Evolutionary conservation across 1,140 invertebrate genomes (phyloP).

Genomic region (Octopus sinensis): DNA sequence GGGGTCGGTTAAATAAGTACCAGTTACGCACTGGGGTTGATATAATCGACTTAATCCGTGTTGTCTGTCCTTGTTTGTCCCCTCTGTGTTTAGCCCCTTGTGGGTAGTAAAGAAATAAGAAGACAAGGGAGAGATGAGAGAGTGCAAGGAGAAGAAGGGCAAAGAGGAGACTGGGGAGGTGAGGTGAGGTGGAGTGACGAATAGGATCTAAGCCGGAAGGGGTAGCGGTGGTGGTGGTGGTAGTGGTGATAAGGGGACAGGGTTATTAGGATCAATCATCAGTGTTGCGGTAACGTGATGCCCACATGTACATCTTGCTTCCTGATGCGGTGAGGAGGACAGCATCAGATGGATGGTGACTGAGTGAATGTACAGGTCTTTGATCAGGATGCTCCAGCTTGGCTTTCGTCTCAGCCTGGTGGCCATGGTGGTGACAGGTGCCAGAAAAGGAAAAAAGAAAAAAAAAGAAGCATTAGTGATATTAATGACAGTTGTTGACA

Average conservation of each 20-base stretch:
- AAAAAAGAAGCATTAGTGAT: not conserved
- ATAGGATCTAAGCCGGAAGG: too few species aligned
- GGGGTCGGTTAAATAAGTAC: too few species aligned
- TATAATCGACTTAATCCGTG: too few species aligned
- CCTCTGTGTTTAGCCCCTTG: too few species aligned
- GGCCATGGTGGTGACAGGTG: conserved; percentile 17
- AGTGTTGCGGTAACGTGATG: conserved; percentile 3
- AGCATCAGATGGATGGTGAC: conserved; percentile 59
- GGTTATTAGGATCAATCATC: not conserved
- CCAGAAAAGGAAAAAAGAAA: conserved; percentile 15
- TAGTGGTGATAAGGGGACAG: too few species aligned
- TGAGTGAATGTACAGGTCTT: conserved; percentile 59
- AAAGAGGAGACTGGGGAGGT: rapidly evolving
- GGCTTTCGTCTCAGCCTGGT: conserved; percentile 61
- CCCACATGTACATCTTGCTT: conserved; percentile 60
- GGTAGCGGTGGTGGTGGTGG: too few species aligned
- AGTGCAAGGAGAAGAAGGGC: too few species aligned
- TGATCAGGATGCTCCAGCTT: conserved; percentile 49
- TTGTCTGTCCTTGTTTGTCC: too few species aligned
- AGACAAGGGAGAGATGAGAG: too few species aligned
- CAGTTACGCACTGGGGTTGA: too few species aligned
- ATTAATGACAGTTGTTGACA: not conserved
- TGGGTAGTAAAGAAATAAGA: too few species aligned
- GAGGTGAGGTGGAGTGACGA: too few species aligned
- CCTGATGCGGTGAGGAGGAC: conserved; percentile 59